Base-by-base conservation (phyloP, 2,113 vertebrate species). In the Mobula birostris region DNA sequence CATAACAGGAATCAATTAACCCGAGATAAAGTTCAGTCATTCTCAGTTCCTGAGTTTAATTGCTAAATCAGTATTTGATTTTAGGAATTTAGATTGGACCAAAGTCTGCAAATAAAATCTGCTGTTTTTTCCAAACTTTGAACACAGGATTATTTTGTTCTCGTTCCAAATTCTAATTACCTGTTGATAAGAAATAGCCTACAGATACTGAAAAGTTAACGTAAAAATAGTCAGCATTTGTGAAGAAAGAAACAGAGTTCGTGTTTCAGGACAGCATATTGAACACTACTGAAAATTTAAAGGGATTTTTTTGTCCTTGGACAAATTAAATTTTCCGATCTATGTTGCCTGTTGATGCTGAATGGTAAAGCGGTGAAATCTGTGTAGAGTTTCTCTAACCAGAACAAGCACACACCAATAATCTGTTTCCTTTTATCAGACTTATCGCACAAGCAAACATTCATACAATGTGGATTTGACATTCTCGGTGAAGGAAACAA, bases 381-480 rank as follows among this genome's bases (percentile, higher is more conserved):
- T 79, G 77, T 79, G 72, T 15, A 21, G 72, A 74, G 72, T 79
- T 79, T 79, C 32, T 79, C 77, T 15, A 9, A 79, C 24, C 82
- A 27, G 48, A 12, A 56, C 66, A 17, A 68, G 61, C 17, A 90
- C 61, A 32, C 9, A 74, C 68, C 14, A 29, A 76, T 93, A 40
- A 93, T 9, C 91, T 56, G 8, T 74, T 48, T 74, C 17, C 70
- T 24, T 74, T 40, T n/a, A 40, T 76, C 24, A 93, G 91, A 76
- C 72, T 72, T 29, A 93, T 56, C 91, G 36, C 32, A 93, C 91
- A 74, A 68, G 91, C 9, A 93, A 74, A 74, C 14, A 74, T 70
- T 74, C 91, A 0, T 93, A 93, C 91, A 93, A 93, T 5, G 32
- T 93, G 91, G 91, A 93, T 74, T 74, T 93, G 66, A 48, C 68